Percentiles rank a stretch among this genome's conserved stretches.
phyloP scores from a whole-genome alignment of 1,140 invertebrate species.

The Drosophila punjabiensis region DNA sequence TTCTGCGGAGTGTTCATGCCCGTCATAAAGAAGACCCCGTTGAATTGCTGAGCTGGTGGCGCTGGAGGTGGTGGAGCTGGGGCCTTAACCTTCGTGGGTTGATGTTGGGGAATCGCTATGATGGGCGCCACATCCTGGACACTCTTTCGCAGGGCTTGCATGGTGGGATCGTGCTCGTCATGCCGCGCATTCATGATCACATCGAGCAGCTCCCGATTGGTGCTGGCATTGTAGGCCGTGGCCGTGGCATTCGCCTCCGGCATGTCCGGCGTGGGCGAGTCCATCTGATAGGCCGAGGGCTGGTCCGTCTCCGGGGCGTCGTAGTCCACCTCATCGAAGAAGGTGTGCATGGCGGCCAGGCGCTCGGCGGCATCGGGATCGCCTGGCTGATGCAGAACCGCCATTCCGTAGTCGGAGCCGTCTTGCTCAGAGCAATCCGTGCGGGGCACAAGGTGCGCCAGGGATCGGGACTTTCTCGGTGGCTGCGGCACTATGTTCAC shows the following conservation, averaged over 20 bases:
- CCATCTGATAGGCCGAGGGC: conserved; percentile 55
- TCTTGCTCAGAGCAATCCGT: conserved; percentile 79
- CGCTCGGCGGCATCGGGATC: conserved; percentile 61
- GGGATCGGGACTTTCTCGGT: conserved; percentile 86
- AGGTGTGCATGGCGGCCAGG: conserved; percentile 71
- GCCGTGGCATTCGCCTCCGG: conserved; percentile 86
- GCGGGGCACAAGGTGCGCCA: conserved; percentile 86
- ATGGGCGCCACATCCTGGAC: conserved; percentile 25
- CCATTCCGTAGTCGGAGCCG: conserved; percentile 80
- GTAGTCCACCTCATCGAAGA: conserved; percentile 85
- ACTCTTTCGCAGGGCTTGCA: conserved; percentile 83
- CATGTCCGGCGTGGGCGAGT: conserved; percentile 69
- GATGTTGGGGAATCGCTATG: not conserved
- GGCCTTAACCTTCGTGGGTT: conserved; percentile 27
- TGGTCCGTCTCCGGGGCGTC: conserved; percentile 87
- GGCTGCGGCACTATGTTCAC: conserved; percentile 88
- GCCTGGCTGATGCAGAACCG: conserved; percentile 62
- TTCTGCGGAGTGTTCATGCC: conserved; percentile 83
- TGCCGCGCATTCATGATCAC: conserved; percentile 86
- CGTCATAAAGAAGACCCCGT: conserved; percentile 85
- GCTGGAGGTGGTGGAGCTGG: conserved; percentile 55
- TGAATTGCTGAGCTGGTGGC: conserved; percentile 86
- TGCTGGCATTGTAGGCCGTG: conserved; percentile 85
- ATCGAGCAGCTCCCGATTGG: conserved; percentile 87
- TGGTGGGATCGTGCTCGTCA: conserved; percentile 84